Evolutionary conservation across 1,140 invertebrate genomes (phyloP).

Genomic region (Pygmarrhopalites habei): DNA sequence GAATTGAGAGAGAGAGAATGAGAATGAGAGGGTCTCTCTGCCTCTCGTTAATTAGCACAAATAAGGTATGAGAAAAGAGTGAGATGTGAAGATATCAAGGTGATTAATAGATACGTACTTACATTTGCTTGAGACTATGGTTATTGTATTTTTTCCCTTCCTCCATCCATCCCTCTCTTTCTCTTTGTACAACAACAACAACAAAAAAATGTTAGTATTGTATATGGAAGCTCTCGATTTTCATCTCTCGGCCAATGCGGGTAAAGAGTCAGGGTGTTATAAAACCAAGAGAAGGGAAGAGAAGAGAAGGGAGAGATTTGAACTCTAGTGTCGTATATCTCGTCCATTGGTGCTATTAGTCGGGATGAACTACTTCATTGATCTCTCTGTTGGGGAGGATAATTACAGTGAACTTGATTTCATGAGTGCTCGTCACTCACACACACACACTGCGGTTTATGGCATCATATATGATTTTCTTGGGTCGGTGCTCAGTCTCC

Average conservation of each 20-base stretch:
- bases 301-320: neutral
- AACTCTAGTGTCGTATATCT: too few species aligned
- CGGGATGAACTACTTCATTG: conserved; percentile 16
- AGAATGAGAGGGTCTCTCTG: too few species aligned
- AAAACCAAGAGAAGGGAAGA: too few species aligned
- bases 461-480: conserved; percentile 15
- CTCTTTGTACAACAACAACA: neutral
- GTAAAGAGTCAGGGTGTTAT: neutral
- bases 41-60: conserved; percentile 5
- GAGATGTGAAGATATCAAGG: neutral
- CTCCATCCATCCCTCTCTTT: neutral
- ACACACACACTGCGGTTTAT: conserved; percentile 10
- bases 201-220: neutral
- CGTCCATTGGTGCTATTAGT: conserved; percentile 5
- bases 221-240: too few species aligned
- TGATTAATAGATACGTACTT: too few species aligned
- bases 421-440: conserved; percentile 17
- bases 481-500: too few species aligned
- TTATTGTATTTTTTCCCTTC: neutral
- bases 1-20: too few species aligned
- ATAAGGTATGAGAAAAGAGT: conserved; percentile 3
- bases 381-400: conserved; percentile 15
- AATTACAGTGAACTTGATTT: conserved; percentile 13
- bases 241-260: conserved; percentile 3
- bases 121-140: too few species aligned